Base-by-base conservation (phyloP, 2,888 invertebrate genomes). In the Caenorhabditis plicata region DNA sequence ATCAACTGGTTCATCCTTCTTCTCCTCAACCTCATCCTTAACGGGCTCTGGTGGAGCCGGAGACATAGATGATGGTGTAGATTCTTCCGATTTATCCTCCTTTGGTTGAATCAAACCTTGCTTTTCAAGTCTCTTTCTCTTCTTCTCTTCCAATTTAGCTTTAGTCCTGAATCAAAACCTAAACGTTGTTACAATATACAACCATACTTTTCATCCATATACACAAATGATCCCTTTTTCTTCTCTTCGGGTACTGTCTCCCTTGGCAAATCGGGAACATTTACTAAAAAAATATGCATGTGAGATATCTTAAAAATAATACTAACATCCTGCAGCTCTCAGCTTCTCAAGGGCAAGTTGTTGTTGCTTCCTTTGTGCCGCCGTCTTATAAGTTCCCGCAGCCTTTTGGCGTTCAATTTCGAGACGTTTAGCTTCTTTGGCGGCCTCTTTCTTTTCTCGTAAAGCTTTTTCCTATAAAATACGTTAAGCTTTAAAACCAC, bases 331-430 rank as follows among this genome's bases (percentile, higher is more conserved):
- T 17, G 58, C 55, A 15, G 71, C 68, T 17, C 54, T 66, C 19
- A 68, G 47, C 31, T 64, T 62, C 22, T 58, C 58, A 91, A 60
- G 95, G 83, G 86, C 92, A 87, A 52, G 90, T 90, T 82, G 71
- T 63, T 89, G 87, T 74, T 92, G 92, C 67, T 90, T 90, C 81
- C 91, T 93, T 81, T 98, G 93, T 82, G 93, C 93, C 0, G 90
- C 88, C 2, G 93, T 93, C 54, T 95, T 83, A 27, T 92, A 85
- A 83, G 92, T 95, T 2, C 96, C 96, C 84, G 95, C 95, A n/a
- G 90, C 91, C 82, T 95, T 95, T 72, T 92, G 85, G 79, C 90
- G 88, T 81, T 94, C 94, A 64, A 91, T 92, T 43, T 90, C 87
- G 80, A 92, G 92, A 80, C 91, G 92, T 83, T 93, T 91, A 79